A percentile compares a stretch with the other conserved stretches of the same genome.
Conservation (phyloP, 2,888 invertebrate genomes). For the Thumatha senex region DNA sequence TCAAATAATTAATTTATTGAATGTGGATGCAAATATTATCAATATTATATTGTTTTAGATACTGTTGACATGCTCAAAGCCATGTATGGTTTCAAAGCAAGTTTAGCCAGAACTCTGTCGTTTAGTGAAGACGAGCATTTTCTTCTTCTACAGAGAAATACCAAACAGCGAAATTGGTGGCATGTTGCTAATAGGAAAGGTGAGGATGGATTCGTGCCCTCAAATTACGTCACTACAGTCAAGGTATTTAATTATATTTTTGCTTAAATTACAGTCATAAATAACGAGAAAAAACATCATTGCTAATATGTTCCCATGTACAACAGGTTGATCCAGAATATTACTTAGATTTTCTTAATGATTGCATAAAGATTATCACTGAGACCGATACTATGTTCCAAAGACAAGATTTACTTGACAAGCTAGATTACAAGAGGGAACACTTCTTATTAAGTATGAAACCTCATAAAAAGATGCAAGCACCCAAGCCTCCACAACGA, state of each 20-base stretch:
- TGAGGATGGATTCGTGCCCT: conserved; percentile 93
- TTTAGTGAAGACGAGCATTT: conserved; percentile 92
- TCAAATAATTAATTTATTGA: conserved; percentile 9
- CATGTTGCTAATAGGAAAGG: conserved; percentile 93
- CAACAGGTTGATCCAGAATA: conserved; percentile 87
- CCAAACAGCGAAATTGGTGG: conserved; percentile 94
- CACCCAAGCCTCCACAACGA: conserved; percentile 73
- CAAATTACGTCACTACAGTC: conserved; percentile 92
- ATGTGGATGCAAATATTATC: conserved; percentile 14
- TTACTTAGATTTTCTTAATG: conserved; percentile 87
- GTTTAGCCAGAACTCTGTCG: conserved; percentile 91
- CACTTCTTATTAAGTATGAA: conserved; percentile 76
- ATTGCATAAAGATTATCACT: conserved; percentile 85
- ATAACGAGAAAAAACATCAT: conserved; percentile 19
- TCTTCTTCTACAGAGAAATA: conserved; percentile 89
- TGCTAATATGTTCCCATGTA: conserved; percentile 11
- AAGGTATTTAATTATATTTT: conserved; percentile 79
- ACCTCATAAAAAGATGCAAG: conserved; percentile 66
- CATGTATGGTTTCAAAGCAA: conserved; percentile 92
- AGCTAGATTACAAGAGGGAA: conserved; percentile 86
- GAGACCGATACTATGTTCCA: conserved; percentile 71
- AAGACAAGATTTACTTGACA: conserved; percentile 85
- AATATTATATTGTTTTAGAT: conserved; percentile 70
- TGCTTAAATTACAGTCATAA: conserved; percentile 26
- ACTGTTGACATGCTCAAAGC: conserved; percentile 92